These are phyloP conservation scores for Euwallacea similis DNA, from an alignment of 1,140 invertebrate genomes.

Conservation along the genomic window DNA sequence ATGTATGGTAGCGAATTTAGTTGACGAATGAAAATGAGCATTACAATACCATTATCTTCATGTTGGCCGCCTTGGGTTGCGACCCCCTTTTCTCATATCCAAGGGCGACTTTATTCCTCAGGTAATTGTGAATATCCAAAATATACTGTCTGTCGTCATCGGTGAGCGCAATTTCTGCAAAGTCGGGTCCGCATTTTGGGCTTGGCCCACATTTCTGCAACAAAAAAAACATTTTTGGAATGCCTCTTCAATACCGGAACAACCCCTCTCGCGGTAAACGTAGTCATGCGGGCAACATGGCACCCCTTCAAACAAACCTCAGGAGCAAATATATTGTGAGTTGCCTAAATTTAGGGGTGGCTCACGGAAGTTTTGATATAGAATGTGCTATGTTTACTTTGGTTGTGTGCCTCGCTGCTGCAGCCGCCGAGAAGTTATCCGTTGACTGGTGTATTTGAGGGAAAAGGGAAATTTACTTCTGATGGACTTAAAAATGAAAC, in stretches of 20 bases:
- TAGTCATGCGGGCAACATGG: no score
- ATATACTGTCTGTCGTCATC: slow-evolving; percentile 45
- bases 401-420: no score
- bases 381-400: no score
- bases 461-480: no score
- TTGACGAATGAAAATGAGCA: neutral
- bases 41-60: slow-evolving; percentile 57
- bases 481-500: neutral
- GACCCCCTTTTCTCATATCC: slow-evolving; percentile 55
- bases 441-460: no score
- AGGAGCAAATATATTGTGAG: no score
- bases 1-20: slow-evolving; percentile 10
- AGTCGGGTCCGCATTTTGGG: slow-evolving; percentile 44
- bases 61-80: slow-evolving; percentile 58
- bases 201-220: slow-evolving; percentile 47
- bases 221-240: neutral
- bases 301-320: no score
- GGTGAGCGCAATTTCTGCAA: slow-evolving; percentile 41
- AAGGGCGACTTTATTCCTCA: slow-evolving; percentile 56
- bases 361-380: no score
- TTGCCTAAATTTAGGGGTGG: no score
- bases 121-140: slow-evolving; percentile 56
- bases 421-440: no score
- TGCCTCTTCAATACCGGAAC: no score
- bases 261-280: no score